Conservation (phyloP, 2,888 invertebrate genomes). For the Apomyelois bistriatella region DNA sequence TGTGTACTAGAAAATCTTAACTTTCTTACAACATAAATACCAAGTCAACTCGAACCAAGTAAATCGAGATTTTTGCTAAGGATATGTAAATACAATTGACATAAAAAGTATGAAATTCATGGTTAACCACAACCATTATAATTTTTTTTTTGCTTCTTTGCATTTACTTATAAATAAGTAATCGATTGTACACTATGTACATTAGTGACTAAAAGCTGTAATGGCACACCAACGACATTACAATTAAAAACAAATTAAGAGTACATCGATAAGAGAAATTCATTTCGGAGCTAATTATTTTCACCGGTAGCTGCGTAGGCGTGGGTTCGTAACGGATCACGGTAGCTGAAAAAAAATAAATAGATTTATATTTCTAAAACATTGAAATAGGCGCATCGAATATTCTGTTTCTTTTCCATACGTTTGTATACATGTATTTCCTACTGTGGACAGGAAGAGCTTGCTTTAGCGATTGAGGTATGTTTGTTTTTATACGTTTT, state of each 20-base stretch:
- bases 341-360: slow-evolving; percentile 53
- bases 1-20: too few relatives aligned
- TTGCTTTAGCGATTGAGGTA: too few relatives aligned
- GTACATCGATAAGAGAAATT: slow-evolving; percentile 41
- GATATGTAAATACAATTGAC: slow-evolving; percentile 2
- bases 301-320: slow-evolving; percentile 68
- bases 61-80: background rate
- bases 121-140: slow-evolving; percentile 10
- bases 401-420: too few relatives aligned
- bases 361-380: background rate
- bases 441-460: too few relatives aligned
- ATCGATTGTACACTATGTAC: background rate
- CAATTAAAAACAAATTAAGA: slow-evolving; percentile 32
- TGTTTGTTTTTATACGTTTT: too few relatives aligned
- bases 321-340: slow-evolving; percentile 65
- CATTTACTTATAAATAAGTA: background rate
- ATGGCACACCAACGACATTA: slow-evolving; percentile 41
- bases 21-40: background rate
- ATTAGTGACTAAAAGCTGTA: slow-evolving; percentile 31
- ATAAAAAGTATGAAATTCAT: slow-evolving; percentile 1
- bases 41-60: background rate
- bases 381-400: too few relatives aligned
- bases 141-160: background rate
- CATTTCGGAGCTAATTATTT: slow-evolving; percentile 58
- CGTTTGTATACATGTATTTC: too few relatives aligned